phyloP scores from a whole-genome alignment of 2,113 vertebrate species.

The Tragelaphus strepsiceros region DNA sequence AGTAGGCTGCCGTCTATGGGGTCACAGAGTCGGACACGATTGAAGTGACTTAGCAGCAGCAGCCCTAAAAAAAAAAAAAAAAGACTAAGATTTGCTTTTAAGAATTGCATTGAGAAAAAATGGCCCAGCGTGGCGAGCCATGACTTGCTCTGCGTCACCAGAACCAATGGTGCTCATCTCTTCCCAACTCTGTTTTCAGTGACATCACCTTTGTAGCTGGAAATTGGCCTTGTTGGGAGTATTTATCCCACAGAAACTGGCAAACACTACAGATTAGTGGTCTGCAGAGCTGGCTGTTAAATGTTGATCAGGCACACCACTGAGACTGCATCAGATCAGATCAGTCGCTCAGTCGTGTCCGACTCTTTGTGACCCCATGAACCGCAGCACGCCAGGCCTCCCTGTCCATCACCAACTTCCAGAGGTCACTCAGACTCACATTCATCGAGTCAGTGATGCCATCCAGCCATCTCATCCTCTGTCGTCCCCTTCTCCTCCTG shows the following conservation, averaged over 20 bases:
- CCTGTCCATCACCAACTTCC: no score
- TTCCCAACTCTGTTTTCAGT: neutral
- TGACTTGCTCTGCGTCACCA: neutral
- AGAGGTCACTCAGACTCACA: no score
- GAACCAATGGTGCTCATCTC: neutral
- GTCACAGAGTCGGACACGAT: accelerated
- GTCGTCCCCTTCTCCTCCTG: no score
- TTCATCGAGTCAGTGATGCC: no score
- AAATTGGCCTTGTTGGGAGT: neutral
- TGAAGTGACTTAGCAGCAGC: neutral
- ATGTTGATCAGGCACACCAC: neutral
- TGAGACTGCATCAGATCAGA: neutral
- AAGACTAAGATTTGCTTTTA: neutral
- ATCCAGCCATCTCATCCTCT: no score
- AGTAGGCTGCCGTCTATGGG: neutral
- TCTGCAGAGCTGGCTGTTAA: neutral
- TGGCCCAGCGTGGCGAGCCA: neutral
- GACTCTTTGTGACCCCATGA: no score
- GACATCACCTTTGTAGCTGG: neutral
- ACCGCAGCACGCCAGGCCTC: no score
- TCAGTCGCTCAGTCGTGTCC: no score
- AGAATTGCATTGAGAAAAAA: neutral
- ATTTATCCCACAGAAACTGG: neutral
- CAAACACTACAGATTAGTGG: neutral
- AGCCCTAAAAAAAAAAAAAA: neutral